Evolutionary conservation across 35 echinoderm and acorn worm genomes (phyloP).

Genomic region (Acanthaster planci): DNA sequence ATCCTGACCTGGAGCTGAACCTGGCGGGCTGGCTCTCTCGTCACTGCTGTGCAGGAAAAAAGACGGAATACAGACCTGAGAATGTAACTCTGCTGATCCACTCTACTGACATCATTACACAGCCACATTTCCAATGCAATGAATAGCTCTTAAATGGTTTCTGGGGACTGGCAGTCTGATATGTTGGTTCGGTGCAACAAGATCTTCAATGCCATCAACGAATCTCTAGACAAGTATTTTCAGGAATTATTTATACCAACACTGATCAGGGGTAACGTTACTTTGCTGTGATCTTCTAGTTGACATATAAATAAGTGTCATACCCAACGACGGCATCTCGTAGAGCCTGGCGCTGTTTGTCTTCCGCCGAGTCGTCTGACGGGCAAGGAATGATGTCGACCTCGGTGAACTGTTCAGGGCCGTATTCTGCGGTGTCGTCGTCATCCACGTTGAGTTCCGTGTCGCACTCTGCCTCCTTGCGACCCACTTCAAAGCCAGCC

Average conservation of each 20-base stretch:
- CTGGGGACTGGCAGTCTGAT: too few species aligned
- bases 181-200: too few species aligned
- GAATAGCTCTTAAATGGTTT: too few species aligned
- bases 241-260: too few species aligned
- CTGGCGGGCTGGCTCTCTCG: constrained; percentile 1
- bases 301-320: background rate
- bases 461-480: constrained; percentile 32
- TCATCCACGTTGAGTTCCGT: constrained; percentile 53
- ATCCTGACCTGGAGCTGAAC: constrained; percentile 11
- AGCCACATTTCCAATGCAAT: too few species aligned
- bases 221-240: too few species aligned
- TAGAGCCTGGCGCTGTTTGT: constrained; percentile 30
- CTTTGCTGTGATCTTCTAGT: too few species aligned
- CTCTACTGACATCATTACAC: too few species aligned
- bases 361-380: constrained; percentile 59
- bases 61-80: background rate
- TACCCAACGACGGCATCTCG: constrained; percentile 42
- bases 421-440: constrained; percentile 53
- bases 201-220: too few species aligned
- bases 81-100: too few species aligned
- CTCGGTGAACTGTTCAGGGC: constrained; percentile 46
- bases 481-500: constrained; percentile 40
- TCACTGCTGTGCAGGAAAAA: background rate
- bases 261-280: too few species aligned
- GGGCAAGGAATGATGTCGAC: constrained; percentile 58